phyloP scores from a whole-genome alignment of 2,113 vertebrate genomes.

The Callipepla californica region DNA sequence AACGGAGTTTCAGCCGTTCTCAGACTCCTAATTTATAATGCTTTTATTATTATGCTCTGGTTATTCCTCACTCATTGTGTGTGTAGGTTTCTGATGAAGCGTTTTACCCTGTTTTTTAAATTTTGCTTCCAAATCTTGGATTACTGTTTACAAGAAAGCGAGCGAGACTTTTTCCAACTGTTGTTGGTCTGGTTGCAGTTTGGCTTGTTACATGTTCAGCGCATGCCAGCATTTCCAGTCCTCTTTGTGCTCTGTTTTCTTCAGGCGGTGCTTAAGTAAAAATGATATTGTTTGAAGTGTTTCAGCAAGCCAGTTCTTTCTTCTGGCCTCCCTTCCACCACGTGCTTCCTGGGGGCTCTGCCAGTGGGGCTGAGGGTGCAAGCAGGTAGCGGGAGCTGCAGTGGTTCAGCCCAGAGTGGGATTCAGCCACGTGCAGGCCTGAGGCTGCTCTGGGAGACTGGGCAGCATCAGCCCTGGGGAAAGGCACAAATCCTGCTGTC shows the following conservation, averaged over 20 bases:
- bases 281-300: conserved; percentile 50
- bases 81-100: neutral
- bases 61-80: neutral
- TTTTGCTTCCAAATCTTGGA: neutral
- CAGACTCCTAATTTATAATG: neutral
- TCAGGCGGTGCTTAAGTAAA: neutral
- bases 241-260: conserved; percentile 26
- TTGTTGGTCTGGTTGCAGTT: neutral
- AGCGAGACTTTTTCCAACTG: neutral
- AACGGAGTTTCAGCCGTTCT: neutral
- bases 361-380: too few species aligned
- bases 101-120: neutral
- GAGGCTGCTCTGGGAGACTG: accelerated
- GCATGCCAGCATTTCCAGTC: neutral
- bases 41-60: neutral
- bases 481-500: accelerated
- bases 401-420: accelerated
- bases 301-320: neutral
- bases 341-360: too few species aligned
- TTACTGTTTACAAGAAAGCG: neutral
- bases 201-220: neutral
- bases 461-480: accelerated
- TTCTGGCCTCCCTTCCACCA: neutral
- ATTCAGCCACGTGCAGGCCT: accelerated
- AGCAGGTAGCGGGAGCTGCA: too few species aligned